These are phyloP conservation scores for Acipenser ruthenus DNA, from an alignment of 2,797 vertebrate species.

Conservation along the genomic window DNA sequence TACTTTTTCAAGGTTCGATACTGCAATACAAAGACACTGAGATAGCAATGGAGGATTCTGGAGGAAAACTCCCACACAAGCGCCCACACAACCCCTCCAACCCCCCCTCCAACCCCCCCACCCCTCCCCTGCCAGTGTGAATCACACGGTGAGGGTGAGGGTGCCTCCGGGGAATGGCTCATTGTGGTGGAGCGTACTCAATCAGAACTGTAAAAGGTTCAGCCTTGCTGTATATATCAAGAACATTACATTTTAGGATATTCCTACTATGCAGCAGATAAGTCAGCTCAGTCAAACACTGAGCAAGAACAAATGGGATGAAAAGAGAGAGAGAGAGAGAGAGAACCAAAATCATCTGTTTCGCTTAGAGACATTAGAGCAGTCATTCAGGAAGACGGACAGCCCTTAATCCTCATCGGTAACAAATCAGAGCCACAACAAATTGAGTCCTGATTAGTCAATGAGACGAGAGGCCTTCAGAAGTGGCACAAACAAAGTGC, in stretches of 20 bases:
- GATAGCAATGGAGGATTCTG: too few relatives aligned
- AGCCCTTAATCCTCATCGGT: slow-evolving; percentile 53
- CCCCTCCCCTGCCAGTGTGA: too few relatives aligned
- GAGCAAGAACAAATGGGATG: not conserved
- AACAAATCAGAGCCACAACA: slow-evolving; percentile 23
- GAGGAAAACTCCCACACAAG: too few relatives aligned
- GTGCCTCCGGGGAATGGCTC: too few relatives aligned
- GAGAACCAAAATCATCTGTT: not conserved
- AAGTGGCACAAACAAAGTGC: not conserved
- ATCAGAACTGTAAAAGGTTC: too few relatives aligned
- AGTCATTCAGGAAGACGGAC: slow-evolving; percentile 43
- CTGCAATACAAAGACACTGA: too few relatives aligned
- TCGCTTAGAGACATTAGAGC: slow-evolving; percentile 8
- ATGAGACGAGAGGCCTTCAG: slow-evolving; percentile 2
- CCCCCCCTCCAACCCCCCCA: too few relatives aligned
- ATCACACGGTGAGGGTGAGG: too few relatives aligned
- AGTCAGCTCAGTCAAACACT: not conserved
- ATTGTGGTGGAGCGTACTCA: too few relatives aligned
- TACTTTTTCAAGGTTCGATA: too few relatives aligned
- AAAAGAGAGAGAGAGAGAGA: not conserved
- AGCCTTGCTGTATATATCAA: not conserved
- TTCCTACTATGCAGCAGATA: not conserved
- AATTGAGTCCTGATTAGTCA: slow-evolving; percentile 53
- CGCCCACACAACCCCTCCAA: too few relatives aligned
- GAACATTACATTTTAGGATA: not conserved